Evolutionary conservation across 1,140 invertebrate genomes (phyloP), one percentile per base, ranked within the genome.

Genomic region (Zaprionus camerounensis): DNA sequence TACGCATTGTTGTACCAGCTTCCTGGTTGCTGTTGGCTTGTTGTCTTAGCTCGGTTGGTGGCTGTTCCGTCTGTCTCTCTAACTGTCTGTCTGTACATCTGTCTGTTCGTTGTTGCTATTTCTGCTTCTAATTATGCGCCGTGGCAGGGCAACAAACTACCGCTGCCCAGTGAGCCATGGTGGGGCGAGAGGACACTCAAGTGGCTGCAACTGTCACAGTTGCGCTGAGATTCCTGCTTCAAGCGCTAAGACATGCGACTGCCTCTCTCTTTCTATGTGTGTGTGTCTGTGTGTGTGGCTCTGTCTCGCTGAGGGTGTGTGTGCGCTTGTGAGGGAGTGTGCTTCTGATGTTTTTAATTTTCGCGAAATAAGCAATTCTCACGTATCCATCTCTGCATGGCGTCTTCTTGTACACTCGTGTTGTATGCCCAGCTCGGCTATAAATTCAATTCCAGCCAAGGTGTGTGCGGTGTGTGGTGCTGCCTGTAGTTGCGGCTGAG

Each of bases 291-390:
- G 17, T 53, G 1, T 73, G 17, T 38, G 13, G 63, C 20, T 57
- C 34, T 56, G 20, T 34, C 13, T 36, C 13, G 20, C 17, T 57
- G 26, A 1, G 49, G 4, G 6, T 61, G n/a, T 56, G 55, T 38
- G 20, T 66, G 22, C 38, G 13, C 13, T 36, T 69, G 24, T 57
- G 2, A 41, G 36, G 20, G 46, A 82, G 70, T 75, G 56, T 77
- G 77, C 66, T 28, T 88, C 71, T 80, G 76, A 90, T 80, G 80
- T 88, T 88, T 85, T 87, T 90, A 82, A 90, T 90, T 90, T 81
- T 85, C 81, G 78, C 76, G 80, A 90, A 90, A 90, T 90, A 90
- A 90, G 86, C 85, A 90, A 90, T 85, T 90, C 85, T 90, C 85
- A 90, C 85, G 85, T 90, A 75, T 85, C 72, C 75, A 82, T 79